Base-by-base conservation (phyloP, 2,888 invertebrate species). In the Temnothorax rugatulus region DNA sequence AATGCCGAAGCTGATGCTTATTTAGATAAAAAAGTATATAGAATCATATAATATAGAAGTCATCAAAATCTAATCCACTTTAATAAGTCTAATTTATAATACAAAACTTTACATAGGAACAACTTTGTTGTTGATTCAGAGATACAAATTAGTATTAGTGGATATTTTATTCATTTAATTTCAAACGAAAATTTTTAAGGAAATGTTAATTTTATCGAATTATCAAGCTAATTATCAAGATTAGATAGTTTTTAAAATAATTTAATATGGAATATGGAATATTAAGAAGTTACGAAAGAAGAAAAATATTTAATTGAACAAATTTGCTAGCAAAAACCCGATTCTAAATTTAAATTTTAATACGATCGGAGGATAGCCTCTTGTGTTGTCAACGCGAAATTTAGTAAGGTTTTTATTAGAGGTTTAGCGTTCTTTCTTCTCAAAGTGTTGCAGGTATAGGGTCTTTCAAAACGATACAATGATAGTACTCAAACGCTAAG, bases 301-400 rank as follows among this genome's bases (percentile, higher is more conserved):
- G 18, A 50, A 9, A 25, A 47, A 68, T 29, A 13, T 63, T 41
- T 1, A 29, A 18, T 18, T 13, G 4, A 47, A 47, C 18, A 9
- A 66, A 41, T 47, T 25, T 47, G 25, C 25, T 47, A 41, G 18
- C 15, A 8, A 66, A 63, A 47, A 13, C 13, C 0, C 25, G 25
- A 18, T 15, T 66, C 25, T 3, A 41, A 29, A 29, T 15, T 44
- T 44, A 9, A 47, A 5, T 47, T 47, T 44, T 66, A 41, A 68
- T 29, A 2, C 47, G 11, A 15, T 29, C 15, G 47, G 25, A 18
- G 47, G 25, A 18, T 18, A 13, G 21, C 21, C 34, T n/a, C 13
- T 71, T 71, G 38, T 34, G 3, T 41, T 18, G 73, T 59, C n/a
- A 44, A 15, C 44, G 9, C 9, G n/a, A 47, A 44, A 75, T 61